Conservation (phyloP, 2,888 invertebrate species). For the Eueremaeus valkanovi region DNA sequence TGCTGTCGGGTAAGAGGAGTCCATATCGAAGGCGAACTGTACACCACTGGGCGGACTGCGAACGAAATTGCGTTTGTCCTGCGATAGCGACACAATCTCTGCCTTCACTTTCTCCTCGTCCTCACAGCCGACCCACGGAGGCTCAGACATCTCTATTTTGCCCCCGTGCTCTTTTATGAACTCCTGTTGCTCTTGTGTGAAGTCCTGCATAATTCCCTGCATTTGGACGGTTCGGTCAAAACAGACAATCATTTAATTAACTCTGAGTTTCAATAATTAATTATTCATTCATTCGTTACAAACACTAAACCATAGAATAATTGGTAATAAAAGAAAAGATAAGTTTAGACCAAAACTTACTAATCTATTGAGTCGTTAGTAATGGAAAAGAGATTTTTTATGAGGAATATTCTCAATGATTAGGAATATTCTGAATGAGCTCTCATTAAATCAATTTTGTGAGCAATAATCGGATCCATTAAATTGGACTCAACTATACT, state of each 20-base stretch:
- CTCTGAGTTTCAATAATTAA: neutral
- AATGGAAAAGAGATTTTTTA: no score
- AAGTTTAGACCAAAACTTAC: no score
- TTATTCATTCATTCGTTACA: neutral
- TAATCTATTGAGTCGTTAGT: no score
- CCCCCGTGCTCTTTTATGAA: constrained; percentile 61
- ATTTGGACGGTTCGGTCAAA: constrained; percentile 57
- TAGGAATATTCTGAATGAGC: no score
- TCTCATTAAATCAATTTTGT: no score
- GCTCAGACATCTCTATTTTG: constrained; percentile 54
- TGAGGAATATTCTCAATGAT: no score
- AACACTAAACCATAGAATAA: no score
- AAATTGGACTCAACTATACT: no score
- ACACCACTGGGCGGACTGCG: constrained; percentile 93
- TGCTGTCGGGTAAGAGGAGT: constrained; percentile 85
- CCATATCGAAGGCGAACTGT: constrained; percentile 92
- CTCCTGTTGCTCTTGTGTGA: constrained; percentile 93
- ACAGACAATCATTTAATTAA: constrained; percentile 47
- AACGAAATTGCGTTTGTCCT: constrained; percentile 96
- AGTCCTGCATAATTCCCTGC: constrained; percentile 86
- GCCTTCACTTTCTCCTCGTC: constrained; percentile 92
- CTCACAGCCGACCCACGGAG: constrained; percentile 87
- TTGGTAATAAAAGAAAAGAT: no score
- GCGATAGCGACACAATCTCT: constrained; percentile 87
- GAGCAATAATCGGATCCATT: no score